phyloP scores from a whole-genome alignment of 1,140 invertebrate species.

The Whitmania pigra region DNA sequence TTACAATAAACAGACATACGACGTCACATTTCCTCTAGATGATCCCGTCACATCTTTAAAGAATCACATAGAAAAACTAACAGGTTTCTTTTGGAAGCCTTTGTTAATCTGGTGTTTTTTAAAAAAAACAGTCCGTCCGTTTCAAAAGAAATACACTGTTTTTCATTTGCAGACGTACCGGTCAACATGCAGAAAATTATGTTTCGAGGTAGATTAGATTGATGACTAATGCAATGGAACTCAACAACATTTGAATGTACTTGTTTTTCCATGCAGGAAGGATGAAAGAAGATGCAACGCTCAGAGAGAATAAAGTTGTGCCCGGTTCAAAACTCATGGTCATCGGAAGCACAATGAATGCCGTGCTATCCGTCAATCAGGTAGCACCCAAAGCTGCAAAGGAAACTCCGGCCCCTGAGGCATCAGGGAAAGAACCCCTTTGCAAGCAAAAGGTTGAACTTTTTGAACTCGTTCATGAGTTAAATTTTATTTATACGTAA shows the following conservation, averaged over 20 bases:
- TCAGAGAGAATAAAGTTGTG: slow-evolving; percentile 63
- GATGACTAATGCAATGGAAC: not conserved
- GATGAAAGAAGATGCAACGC: slow-evolving; percentile 68
- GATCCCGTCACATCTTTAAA: slow-evolving; percentile 58
- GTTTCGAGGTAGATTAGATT: slow-evolving; percentile 52
- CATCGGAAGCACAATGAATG: slow-evolving; percentile 77
- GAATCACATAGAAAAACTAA: slow-evolving; percentile 57
- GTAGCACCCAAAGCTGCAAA: slow-evolving; percentile 41
- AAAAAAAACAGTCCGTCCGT: not conserved
- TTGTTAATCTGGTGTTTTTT: not conserved
- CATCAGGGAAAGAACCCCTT: slow-evolving; percentile 57
- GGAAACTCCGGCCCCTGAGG: slow-evolving; percentile 46
- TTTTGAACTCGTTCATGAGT: not conserved
- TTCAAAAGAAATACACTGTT: slow-evolving; percentile 3
- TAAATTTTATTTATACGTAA: no score
- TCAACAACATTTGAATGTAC: not conserved
- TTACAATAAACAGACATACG: slow-evolving; percentile 71
- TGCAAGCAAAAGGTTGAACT: slow-evolving; percentile 60
- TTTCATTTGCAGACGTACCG: slow-evolving; percentile 53
- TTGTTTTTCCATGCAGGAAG: slow-evolving; percentile 47
- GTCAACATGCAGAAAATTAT: slow-evolving; percentile 77
- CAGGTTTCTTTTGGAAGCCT: slow-evolving; percentile 45
- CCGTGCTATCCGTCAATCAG: slow-evolving; percentile 65
- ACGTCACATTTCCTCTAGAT: slow-evolving; percentile 62
- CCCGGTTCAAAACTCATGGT: slow-evolving; percentile 81